phyloP scores from a whole-genome alignment of 30 jellyfish, hydroid and myxozoan genomes.

The Aurelia aurita complex sp. Pacific region DNA sequence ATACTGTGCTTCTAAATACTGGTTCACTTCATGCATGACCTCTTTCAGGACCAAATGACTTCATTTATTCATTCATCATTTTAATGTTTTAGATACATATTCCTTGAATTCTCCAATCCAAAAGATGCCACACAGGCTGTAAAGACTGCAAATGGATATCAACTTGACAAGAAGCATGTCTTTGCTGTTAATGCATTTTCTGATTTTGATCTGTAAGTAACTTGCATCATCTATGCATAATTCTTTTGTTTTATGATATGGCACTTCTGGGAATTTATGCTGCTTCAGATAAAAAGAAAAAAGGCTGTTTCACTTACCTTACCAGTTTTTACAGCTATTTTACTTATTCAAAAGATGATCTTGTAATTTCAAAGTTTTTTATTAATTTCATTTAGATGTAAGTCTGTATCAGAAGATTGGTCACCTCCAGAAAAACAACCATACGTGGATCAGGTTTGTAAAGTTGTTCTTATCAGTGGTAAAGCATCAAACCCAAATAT shows the following conservation, averaged over 20 bases:
- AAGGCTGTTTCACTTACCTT: too few species aligned
- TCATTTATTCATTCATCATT: not conserved
- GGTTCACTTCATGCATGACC: too few species aligned
- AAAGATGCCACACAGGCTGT: slow-evolving; percentile 95
- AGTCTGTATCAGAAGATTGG: slow-evolving; percentile 79
- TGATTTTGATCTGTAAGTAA: slow-evolving; percentile 89
- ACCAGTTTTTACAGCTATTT: too few species aligned
- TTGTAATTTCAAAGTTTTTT: not conserved
- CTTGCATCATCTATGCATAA: too few species aligned
- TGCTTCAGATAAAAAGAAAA: too few species aligned
- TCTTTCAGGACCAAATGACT: too few species aligned
- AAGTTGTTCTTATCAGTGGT: too few species aligned
- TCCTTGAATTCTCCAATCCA: slow-evolving; percentile 92
- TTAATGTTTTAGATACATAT: slow-evolving; percentile 59
- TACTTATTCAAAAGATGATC: too few species aligned
- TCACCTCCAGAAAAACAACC: slow-evolving; percentile 91
- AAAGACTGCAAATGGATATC: slow-evolving; percentile 96
- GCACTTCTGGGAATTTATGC: too few species aligned
- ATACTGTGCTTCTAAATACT: too few species aligned
- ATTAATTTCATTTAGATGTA: slow-evolving; percentile 41
- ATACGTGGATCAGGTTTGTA: slow-evolving; percentile 76
- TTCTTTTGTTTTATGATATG: too few species aligned
- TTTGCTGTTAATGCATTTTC: slow-evolving; percentile 92
- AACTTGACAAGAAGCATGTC: slow-evolving; percentile 91
- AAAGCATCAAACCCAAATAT: too few species aligned